Evolutionary conservation across 2,888 invertebrate species (phyloP).

Genomic region (Chrysolina haemoptera): DNA sequence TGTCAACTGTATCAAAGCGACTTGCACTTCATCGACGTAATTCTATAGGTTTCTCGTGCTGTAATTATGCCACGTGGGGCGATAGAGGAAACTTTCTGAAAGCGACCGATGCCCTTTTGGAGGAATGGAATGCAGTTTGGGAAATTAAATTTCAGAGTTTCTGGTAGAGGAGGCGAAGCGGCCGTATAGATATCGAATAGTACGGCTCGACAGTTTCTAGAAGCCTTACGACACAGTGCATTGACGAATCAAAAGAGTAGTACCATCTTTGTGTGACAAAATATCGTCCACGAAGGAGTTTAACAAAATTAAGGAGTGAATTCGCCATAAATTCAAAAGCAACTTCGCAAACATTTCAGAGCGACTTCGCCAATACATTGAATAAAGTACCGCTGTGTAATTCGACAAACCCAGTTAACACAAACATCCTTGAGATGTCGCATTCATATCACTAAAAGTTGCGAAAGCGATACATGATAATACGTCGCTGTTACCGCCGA

Average conservation of each 20-base stretch:
- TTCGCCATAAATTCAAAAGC: too few relatives aligned
- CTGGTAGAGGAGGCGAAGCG: background rate
- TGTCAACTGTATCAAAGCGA: conserved; percentile 51
- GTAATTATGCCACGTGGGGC: conserved; percentile 44
- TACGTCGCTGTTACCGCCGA: too few relatives aligned
- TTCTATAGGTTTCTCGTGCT: conserved; percentile 45
- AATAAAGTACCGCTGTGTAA: too few relatives aligned
- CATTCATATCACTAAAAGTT: too few relatives aligned
- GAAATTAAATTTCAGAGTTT: conserved; percentile 24
- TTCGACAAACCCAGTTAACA: too few relatives aligned
- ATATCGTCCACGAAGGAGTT: too few relatives aligned
- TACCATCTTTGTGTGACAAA: too few relatives aligned
- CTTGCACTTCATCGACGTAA: conserved; percentile 48
- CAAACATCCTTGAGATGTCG: too few relatives aligned
- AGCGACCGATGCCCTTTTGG: conserved; percentile 16
- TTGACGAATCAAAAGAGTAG: background rate
- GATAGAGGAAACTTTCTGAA: conserved; percentile 25
- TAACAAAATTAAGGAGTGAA: too few relatives aligned
- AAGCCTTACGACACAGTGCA: background rate
- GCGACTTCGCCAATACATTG: too few relatives aligned
- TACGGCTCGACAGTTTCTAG: background rate
- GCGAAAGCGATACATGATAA: too few relatives aligned
- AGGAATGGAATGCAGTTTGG: conserved; percentile 19
- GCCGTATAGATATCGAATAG: background rate
- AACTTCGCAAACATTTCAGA: too few relatives aligned